Conservation (phyloP, 1,140 invertebrate genomes). For the Bicyclus anynana region DNA sequence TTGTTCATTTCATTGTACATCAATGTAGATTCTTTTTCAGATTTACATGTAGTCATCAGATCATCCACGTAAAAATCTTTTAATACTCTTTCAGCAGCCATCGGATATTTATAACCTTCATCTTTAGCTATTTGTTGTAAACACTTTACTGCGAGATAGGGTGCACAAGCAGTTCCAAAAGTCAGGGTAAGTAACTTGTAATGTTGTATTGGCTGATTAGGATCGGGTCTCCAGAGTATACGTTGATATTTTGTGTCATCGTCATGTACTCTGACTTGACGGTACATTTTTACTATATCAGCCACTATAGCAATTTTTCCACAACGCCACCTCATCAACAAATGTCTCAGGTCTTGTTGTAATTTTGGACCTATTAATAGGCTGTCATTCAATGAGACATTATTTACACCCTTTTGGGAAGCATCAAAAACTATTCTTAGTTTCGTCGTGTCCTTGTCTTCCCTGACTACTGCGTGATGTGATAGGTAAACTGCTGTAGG, state of each 20-base stretch:
- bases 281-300: slow-evolving; percentile 15
- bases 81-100: not conserved
- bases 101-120: not conserved
- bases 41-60: not conserved
- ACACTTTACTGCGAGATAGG: slow-evolving; percentile 7
- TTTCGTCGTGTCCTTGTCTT: not conserved
- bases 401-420: not conserved
- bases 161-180: slow-evolving; percentile 6
- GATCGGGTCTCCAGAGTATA: not conserved
- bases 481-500: not conserved
- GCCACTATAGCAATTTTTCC: not conserved
- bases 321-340: slow-evolving; percentile 4
- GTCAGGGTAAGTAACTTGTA: not conserved
- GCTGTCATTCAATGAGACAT: slow-evolving; percentile 6
- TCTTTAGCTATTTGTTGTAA: slow-evolving; percentile 2
- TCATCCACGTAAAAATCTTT: slow-evolving; percentile 13
- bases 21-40: not conserved
- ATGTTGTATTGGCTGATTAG: not conserved
- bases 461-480: not conserved
- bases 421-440: slow-evolving; percentile 1
- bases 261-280: not conserved
- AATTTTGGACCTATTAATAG: slow-evolving; percentile 5
- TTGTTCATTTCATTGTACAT: not conserved
- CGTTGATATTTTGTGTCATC: slow-evolving; percentile 4
- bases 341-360: slow-evolving; percentile 1